Evolutionary conservation across 1,140 invertebrate genomes (phyloP), one percentile per base, ranked within the genome.

Genomic region (Galendromus occidentalis): DNA sequence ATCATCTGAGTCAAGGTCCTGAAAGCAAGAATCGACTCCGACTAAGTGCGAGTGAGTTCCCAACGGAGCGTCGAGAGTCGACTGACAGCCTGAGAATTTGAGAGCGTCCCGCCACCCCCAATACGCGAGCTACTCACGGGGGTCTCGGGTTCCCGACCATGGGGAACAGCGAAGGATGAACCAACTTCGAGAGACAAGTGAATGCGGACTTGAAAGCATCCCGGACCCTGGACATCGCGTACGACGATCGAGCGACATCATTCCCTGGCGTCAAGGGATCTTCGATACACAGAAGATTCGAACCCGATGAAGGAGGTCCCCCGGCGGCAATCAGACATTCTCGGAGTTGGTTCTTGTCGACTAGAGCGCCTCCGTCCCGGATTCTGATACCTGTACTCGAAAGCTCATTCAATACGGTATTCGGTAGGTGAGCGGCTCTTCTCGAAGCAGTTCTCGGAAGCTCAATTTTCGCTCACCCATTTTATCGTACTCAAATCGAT

Each of bases 401-500:
- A 39, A n/a, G n/a, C n/a, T n/a, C n/a, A n/a, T n/a, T n/a, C n/a
- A n/a, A n/a, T n/a, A n/a, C n/a, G n/a, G n/a, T n/a, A n/a, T n/a
- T n/a, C n/a, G n/a, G n/a, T n/a, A n/a, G n/a, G n/a, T n/a, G n/a
- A n/a, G n/a, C n/a, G n/a, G n/a, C n/a, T n/a, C n/a, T n/a, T n/a
- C n/a, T n/a, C n/a, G n/a, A n/a, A n/a, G n/a, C n/a, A n/a, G n/a
- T n/a, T n/a, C n/a, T n/a, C n/a, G n/a, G n/a, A n/a, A n/a, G n/a
- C n/a, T n/a, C n/a, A n/a, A n/a, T n/a, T 44, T 18, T 44, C 12
- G 22, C 51, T 59, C 22, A 59, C 51, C 51, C 14, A 66, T 64
- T 20, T 64, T 68, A 7, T 66, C 63, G 44, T 69, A 69, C n/a
- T 69, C 67, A 41, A 69, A 69, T 45, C 68, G 66, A 20, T 64